These are phyloP conservation scores for Mamestra brassicae DNA, from an alignment of 2,888 invertebrate species.

Conservation along the genomic window DNA sequence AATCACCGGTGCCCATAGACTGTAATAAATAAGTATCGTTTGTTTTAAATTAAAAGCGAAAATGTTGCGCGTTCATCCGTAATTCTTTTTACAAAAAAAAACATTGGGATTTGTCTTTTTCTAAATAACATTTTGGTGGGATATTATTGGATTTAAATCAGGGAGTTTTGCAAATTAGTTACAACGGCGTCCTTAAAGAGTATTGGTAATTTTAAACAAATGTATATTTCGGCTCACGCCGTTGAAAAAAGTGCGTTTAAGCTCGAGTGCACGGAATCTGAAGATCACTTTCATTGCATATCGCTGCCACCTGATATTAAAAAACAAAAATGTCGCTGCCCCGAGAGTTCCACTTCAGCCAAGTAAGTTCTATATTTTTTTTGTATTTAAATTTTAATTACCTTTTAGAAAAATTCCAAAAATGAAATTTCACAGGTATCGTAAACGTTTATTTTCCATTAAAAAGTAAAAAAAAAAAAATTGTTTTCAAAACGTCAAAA, in stretches of 20 bases:
- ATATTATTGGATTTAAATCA: slow-evolving; percentile 63
- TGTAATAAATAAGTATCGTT: slow-evolving; percentile 8
- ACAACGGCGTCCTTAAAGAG: slow-evolving; percentile 81
- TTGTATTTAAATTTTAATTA: background rate
- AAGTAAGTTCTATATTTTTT: slow-evolving; percentile 79
- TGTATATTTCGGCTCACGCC: slow-evolving; percentile 84
- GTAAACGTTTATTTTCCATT: too few relatives aligned
- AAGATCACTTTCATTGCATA: slow-evolving; percentile 82
- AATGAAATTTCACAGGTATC: background rate
- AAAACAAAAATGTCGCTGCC: slow-evolving; percentile 90
- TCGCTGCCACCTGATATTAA: slow-evolving; percentile 85
- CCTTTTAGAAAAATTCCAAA: background rate
- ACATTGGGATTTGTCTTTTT: slow-evolving; percentile 15
- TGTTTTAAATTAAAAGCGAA: slow-evolving; percentile 34
- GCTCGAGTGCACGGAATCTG: slow-evolving; percentile 85
- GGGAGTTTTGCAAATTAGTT: slow-evolving; percentile 71
- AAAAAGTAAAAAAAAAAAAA: background rate
- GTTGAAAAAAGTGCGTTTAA: slow-evolving; percentile 73
- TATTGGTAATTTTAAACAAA: slow-evolving; percentile 78
- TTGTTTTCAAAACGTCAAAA: background rate
- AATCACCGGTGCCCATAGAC: slow-evolving; percentile 34
- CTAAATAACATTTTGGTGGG: slow-evolving; percentile 28
- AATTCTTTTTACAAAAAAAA: slow-evolving; percentile 41
- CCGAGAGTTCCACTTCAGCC: slow-evolving; percentile 91
- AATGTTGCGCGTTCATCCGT: slow-evolving; percentile 58